phyloP scores from a whole-genome alignment of 2,113 vertebrate species.

The Orthochromis malagaraziensis region DNA sequence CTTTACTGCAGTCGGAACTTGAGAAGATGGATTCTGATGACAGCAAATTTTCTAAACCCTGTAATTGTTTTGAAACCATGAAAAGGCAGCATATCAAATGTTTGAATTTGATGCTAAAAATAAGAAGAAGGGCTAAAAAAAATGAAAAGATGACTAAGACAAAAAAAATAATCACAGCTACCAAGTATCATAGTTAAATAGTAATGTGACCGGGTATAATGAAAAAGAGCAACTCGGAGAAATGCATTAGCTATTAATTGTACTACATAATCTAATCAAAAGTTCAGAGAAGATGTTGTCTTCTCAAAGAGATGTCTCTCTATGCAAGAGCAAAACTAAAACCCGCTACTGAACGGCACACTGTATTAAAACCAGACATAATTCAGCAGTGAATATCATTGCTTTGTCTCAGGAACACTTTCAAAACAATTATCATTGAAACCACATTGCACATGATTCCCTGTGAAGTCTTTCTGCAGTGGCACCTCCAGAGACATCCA shows the following conservation, averaged over 20 bases:
- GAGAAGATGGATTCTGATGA: neutral
- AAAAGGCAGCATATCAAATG: neutral
- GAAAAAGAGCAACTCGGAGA: neutral
- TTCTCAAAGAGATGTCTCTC: neutral
- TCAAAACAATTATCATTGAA: neutral
- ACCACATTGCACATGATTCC: conserved; percentile 28
- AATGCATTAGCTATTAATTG: neutral
- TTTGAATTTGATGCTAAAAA: neutral
- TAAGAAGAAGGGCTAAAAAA: neutral
- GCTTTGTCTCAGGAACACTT: neutral
- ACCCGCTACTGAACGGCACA: neutral
- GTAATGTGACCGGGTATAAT: neutral
- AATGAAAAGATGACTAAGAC: neutral
- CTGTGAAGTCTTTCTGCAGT: conserved; percentile 11
- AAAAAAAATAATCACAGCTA: neutral
- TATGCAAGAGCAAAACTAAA: neutral
- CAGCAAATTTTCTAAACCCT: neutral
- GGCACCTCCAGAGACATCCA: neutral
- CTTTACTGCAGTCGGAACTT: neutral
- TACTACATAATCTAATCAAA: neutral
- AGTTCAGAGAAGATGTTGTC: neutral
- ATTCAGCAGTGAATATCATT: neutral
- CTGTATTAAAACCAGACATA: neutral
- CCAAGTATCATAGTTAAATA: neutral
- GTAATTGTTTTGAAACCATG: neutral